Conservation (phyloP, 2,113 vertebrate species). For the Periophthalmus modestus region DNA sequence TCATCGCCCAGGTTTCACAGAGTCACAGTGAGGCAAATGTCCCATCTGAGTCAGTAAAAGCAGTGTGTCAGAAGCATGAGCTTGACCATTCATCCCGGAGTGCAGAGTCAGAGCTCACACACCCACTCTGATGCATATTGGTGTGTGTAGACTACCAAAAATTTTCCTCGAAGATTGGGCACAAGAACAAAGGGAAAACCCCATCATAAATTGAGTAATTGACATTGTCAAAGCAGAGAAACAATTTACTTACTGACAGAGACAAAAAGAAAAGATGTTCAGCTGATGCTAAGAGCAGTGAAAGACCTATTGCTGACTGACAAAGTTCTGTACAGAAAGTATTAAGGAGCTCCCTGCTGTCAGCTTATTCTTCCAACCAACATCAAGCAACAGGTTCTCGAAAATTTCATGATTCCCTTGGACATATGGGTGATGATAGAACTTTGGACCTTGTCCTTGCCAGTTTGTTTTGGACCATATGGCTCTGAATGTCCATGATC, state of each 20-base stretch:
- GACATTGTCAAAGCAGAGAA: neutral
- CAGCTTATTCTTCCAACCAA: neutral
- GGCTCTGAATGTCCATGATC: too few species aligned
- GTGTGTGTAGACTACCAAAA: neutral
- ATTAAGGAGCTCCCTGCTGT: neutral
- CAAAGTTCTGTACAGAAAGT: neutral
- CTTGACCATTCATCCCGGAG: neutral
- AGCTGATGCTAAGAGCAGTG: neutral
- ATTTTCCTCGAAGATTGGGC: neutral
- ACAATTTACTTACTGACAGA: neutral
- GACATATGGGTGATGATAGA: neutral
- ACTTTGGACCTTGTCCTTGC: neutral
- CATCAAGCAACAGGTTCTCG: neutral
- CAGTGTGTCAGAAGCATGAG: neutral
- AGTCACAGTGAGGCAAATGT: neutral
- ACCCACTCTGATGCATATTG: neutral
- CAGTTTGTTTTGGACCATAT: neutral
- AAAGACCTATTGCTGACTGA: neutral
- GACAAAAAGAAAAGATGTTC: slow-evolving; percentile 4
- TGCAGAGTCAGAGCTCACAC: neutral
- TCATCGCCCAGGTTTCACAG: neutral
- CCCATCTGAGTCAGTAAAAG: too few species aligned
- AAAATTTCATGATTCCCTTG: neutral
- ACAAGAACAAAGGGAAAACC: too few species aligned
- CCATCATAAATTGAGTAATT: neutral